Evolutionary conservation across 2,888 invertebrate species (phyloP), one percentile per base, ranked within the genome.

Genomic region (Monoplex corrugatus): DNA sequence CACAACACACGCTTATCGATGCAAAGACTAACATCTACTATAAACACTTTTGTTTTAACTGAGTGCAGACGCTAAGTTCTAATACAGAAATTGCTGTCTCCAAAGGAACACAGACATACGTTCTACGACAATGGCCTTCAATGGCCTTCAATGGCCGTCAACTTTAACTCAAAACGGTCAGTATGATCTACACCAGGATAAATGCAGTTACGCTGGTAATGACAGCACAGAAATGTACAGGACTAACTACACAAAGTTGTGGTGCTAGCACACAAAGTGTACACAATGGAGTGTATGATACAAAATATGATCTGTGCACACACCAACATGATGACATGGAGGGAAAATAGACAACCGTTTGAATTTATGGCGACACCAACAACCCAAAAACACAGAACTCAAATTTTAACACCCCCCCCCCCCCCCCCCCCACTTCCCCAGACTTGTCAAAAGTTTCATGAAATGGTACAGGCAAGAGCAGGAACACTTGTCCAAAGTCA

Each of bases 331-430:
- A 10, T 45, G n/a, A 45, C 32, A 45, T 83, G 83, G 83, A 83
- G 83, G 83, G 45, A 83, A 83, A 80, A 23, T 45, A 35, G 32
- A 83, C 83, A 83, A 45, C 83, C 83, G 44, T 45, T 32, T 83
- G 10, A 83, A 45, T 75, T 35, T 38, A 75, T 75, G 75, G 75
- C 75, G 16, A 38, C 75, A 38, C 10, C 38, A 28, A 57, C 5
- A 72, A 72, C 10, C n/a, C n/a, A 72, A 72, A 68, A 32, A 72
- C 68, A 72, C 57, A 57, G 57, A 57, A 57, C 57, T 28, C 16
- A 57, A 57, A 57, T 23, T 57, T 2, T 57, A 57, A 2, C 10
- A 2, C 10, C 57, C 57, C 16, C 57, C 57, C 57, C 57, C 2
- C 57, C 10, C 10, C 57, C 57, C 57, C 10, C 2, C 57, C 57